Percentiles rank a stretch among this genome's conserved stretches.
phyloP scores from a whole-genome alignment of 2,888 invertebrate species.

The Cephonodes hylas region DNA sequence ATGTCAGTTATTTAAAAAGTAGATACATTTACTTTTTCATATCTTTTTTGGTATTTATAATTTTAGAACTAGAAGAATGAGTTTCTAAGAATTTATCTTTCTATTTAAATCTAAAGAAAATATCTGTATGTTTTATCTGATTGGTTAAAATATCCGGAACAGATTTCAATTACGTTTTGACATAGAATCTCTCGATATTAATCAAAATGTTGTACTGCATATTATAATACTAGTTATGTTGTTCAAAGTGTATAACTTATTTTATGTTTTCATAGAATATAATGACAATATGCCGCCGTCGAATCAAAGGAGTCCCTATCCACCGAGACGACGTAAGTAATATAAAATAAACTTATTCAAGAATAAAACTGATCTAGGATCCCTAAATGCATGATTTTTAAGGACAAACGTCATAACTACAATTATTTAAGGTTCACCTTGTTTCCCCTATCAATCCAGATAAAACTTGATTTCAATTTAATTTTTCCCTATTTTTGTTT shows the following conservation, averaged over 20 bases:
- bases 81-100: too few species aligned
- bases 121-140: too few species aligned
- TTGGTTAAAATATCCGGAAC: too few species aligned
- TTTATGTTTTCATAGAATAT: slow-evolving; percentile 83
- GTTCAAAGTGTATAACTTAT: background rate
- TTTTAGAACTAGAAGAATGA: too few species aligned
- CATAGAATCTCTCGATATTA: too few species aligned
- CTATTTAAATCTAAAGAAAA: too few species aligned
- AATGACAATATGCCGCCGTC: slow-evolving; percentile 92
- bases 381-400: slow-evolving; percentile 21
- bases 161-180: too few species aligned
- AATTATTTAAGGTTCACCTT: background rate
- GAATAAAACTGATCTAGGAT: background rate
- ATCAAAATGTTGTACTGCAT: too few species aligned
- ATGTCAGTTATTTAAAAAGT: too few species aligned
- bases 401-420: slow-evolving; percentile 15
- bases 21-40: too few species aligned
- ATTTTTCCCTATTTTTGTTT: slow-evolving; percentile 54
- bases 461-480: slow-evolving; percentile 35
- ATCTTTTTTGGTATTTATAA: too few species aligned
- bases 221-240: too few species aligned
- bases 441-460: slow-evolving; percentile 11
- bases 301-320: slow-evolving; percentile 92
- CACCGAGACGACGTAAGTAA: slow-evolving; percentile 90
- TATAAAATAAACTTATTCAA: background rate